These are phyloP conservation scores for Fragum whitleyi DNA, from an alignment of 2,888 invertebrate species.

Conservation along the genomic window DNA sequence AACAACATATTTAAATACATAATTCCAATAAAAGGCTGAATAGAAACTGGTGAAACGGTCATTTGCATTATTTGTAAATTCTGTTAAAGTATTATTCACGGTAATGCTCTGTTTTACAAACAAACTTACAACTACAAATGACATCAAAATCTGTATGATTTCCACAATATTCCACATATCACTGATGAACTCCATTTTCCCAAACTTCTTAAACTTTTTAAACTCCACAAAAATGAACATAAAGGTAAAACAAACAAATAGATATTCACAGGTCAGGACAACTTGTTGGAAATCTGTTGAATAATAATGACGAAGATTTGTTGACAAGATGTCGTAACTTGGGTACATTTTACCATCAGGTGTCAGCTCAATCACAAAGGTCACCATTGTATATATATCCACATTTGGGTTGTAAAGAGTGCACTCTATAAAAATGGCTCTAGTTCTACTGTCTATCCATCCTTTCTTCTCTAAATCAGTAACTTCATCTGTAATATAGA, in stretches of 20 bases:
- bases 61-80: slow-evolving; percentile 42
- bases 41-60: slow-evolving; percentile 70
- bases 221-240: slow-evolving; percentile 64
- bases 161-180: slow-evolving; percentile 72
- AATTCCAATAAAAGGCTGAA: slow-evolving; percentile 67
- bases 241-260: slow-evolving; percentile 67
- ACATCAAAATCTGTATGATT: slow-evolving; percentile 64
- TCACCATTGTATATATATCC: slow-evolving; percentile 69
- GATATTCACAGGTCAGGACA: slow-evolving; percentile 63
- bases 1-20: slow-evolving; percentile 65
- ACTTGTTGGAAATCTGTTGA: slow-evolving; percentile 58
- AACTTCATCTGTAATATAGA: slow-evolving; percentile 40
- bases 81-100: slow-evolving; percentile 50
- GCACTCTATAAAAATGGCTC: slow-evolving; percentile 73
- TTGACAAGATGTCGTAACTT: slow-evolving; percentile 67
- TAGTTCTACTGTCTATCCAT: slow-evolving; percentile 72
- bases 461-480: slow-evolving; percentile 46
- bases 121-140: slow-evolving; percentile 64
- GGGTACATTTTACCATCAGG: slow-evolving; percentile 65
- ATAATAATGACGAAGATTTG: slow-evolving; percentile 69
- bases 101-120: slow-evolving; percentile 68
- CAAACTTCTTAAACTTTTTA: slow-evolving; percentile 55
- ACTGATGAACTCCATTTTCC: slow-evolving; percentile 61
- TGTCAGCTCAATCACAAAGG: slow-evolving; percentile 72
- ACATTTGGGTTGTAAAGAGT: slow-evolving; percentile 72